Evolutionary conservation across 2,113 vertebrate genomes (phyloP), one percentile per base, ranked within the genome.

Genomic region (Buteo buteo): DNA sequence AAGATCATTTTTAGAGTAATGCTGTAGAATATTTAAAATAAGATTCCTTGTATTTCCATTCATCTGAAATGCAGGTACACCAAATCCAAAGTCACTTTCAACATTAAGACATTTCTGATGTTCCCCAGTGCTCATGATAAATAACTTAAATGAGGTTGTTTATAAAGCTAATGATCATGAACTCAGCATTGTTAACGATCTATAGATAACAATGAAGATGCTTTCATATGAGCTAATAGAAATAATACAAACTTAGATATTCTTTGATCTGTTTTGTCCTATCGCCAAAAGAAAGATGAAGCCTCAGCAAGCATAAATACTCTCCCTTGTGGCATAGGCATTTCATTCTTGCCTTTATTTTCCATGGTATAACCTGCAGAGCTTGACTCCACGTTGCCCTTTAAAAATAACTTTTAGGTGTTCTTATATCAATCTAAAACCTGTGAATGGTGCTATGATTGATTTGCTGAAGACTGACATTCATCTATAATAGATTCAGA

Each of bases 331-430:
- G 90, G 71, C n/a, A 42, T 3, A 45, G 52, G 77, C 9, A 0
- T 91, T 97, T 80, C 36, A 71, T 85, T 94, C 55, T 49, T 88
- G 32, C 71, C 42, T 86, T 81, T 89, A 79, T 89, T 95, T 96
- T 86, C 69, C 0, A 1, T 77, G n/a, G 22, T 81, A 18, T 61
- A 83, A 88, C 79, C 62, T 54, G 58, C 59, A 71, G 88, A 94
- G 82, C 49, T 93, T 96, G 93, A 89, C 82, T 96, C 34, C 74
- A 54, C 3, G 0, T 73, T 96, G 92, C 87, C 93, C 96, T 96
- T 96, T 93, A 85, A 93, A 97, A 96, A 94, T 86, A 97, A 95
- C 87, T 93, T 96, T 55, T 80, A 91, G 91, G 70, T 93, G 82
- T 94, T 93, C 70, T 82, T 92, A 28, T 90, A 94, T 95, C 95